Evolutionary conservation across 35 echinoderm and acorn worm genomes (phyloP).

Genomic region (Acanthaster planci): DNA sequence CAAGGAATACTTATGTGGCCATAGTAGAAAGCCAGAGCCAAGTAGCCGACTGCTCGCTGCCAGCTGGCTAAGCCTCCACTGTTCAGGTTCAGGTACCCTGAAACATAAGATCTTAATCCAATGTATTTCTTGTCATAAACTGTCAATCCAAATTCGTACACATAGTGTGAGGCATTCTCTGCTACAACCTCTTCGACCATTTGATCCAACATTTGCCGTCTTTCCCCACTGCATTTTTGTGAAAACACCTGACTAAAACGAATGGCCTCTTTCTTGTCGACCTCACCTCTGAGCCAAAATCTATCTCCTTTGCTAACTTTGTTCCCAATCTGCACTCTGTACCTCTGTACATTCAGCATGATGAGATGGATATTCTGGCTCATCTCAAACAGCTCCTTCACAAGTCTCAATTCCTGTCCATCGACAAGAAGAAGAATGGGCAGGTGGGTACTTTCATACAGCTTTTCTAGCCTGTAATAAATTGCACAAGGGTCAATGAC

Average conservation of each 20-base stretch:
- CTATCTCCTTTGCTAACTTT: not conserved
- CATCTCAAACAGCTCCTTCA: conserved; percentile 12
- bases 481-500: not conserved
- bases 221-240: not conserved
- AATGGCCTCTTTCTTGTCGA: conserved; percentile 24
- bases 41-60: conserved; percentile 36
- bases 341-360: conserved; percentile 30
- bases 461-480: conserved; percentile 3
- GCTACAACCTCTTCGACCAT: not conserved
- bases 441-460: conserved; percentile 21
- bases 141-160: conserved; percentile 54
- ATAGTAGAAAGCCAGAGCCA: conserved; percentile 45
- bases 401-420: conserved; percentile 22
- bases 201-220: not conserved
- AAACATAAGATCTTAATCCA: conserved; percentile 42
- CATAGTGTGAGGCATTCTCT: not conserved
- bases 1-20: conserved; percentile 35
- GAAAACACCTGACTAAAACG: conserved; percentile 24
- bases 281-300: conserved; percentile 28
- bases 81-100: conserved; percentile 13
- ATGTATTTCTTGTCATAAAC: conserved; percentile 8
- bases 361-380: conserved; percentile 27
- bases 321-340: not conserved
- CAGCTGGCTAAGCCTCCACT: not conserved
- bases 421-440: conserved; percentile 52